Base-by-base conservation (phyloP, 1,140 invertebrate species). In the Heliothis subflexa region DNA sequence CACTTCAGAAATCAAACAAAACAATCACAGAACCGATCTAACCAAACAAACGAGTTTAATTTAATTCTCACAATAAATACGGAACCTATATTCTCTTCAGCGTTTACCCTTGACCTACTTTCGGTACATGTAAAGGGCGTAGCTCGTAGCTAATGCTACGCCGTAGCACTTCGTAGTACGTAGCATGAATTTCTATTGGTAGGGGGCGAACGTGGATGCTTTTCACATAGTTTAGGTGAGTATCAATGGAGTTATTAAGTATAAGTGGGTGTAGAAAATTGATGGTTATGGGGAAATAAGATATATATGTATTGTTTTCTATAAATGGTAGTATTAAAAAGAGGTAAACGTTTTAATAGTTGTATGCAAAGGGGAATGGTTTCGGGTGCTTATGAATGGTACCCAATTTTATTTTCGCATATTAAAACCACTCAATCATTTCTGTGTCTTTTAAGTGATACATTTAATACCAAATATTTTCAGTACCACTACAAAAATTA, bases 161-260 rank as follows among this genome's bases (percentile, higher is more conserved):
- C 12, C 47, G 66, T 70, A 70, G 66, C 66, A 70, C 14, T 50
- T 70, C 14, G 61, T 61, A 33, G 57, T 52, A 70, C 66, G 66
- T 50, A 70, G 66, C 66, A n/a, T 70, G 66, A 70, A 70, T 70
- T 52, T 70, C 47, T 70, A 70, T 70, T 11, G 21, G 12, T 45
- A 50, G 25, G 21, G 66, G 28, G 7, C 5, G 40, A 45, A 70
- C 66, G 66, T 50, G 66, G 50, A 50, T 25, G 66, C 10, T 70
- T 70, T 70, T 16, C 16, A 45, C 9, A 45, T 64, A 64, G 40
- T 66, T 66, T 13, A 16, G 62, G n/a, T 7, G 16, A 40, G 10
- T 13, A 12, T 64, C 3, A 16, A 47, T 18, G 61, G 62, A 47
- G 40, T 66, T 18, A 66, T 66, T 66, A 47, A 12, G 40, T 21